phyloP scores from a whole-genome alignment of 2,113 vertebrate genomes.

The Tachuris rubrigastra region DNA sequence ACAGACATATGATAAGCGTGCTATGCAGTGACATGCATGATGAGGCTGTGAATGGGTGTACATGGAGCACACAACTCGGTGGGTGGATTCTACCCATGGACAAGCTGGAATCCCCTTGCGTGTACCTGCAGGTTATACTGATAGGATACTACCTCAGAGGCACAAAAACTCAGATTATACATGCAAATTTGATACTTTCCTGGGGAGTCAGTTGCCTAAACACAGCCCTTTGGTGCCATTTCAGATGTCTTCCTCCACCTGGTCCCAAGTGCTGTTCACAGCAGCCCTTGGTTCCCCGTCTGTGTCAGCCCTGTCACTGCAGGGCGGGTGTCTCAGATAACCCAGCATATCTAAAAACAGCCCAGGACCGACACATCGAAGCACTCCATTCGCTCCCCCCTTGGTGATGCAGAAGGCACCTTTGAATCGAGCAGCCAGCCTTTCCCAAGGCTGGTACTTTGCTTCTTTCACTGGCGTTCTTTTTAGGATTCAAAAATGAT shows the following conservation, averaged over 20 bases:
- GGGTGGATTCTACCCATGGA: fast-evolving
- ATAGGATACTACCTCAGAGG: not conserved
- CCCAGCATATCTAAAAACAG: not conserved
- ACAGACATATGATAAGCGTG: not conserved
- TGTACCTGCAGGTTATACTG: not conserved
- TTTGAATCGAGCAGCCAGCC: not conserved
- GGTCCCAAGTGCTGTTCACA: not conserved
- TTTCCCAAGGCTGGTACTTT: not conserved
- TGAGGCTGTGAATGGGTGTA: not conserved
- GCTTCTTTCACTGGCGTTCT: not conserved
- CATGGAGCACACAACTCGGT: fast-evolving
- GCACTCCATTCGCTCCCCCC: not conserved
- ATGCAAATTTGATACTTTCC: not conserved
- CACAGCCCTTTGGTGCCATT: not conserved
- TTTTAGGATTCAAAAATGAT: not conserved
- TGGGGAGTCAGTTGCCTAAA: not conserved
- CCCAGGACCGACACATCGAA: not conserved
- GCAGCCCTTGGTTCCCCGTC: not conserved
- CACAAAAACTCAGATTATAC: not conserved
- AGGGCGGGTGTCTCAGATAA: fast-evolving
- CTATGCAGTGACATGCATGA: not conserved
- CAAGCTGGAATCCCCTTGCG: not conserved
- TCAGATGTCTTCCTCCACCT: not conserved
- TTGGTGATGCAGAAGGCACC: fast-evolving
- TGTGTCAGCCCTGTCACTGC: not conserved